Evolutionary conservation across 2,888 invertebrate species (phyloP).

Genomic region (Saturnia japonica): DNA sequence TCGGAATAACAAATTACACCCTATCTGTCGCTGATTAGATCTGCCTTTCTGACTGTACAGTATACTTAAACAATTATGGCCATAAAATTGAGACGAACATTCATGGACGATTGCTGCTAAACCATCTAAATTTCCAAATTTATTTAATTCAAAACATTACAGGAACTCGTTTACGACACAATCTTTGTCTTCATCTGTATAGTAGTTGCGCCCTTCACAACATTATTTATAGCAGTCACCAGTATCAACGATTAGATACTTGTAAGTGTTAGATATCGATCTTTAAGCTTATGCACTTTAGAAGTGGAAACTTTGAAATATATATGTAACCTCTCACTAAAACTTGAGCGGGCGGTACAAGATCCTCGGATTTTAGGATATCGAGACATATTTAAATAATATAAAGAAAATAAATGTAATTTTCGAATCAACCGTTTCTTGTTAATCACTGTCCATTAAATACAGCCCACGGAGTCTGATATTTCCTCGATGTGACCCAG

Average conservation of each 20-base stretch:
- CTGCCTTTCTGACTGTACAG: neutral
- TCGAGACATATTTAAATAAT: neutral
- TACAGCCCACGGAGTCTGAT: neutral
- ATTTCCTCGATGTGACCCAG: conserved; percentile 6
- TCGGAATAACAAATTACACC: no score
- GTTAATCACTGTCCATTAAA: neutral
- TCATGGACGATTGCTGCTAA: neutral
- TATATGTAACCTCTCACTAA: neutral
- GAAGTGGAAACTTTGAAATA: neutral
- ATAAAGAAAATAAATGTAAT: neutral
- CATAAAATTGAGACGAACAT: neutral
- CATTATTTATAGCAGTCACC: no score
- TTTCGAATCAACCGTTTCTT: neutral
- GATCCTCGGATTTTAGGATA: neutral
- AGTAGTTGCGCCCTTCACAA: neutral
- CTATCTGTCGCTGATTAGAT: no score
- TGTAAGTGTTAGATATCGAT: no score
- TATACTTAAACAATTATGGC: neutral
- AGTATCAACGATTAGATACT: neutral
- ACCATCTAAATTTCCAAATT: neutral
- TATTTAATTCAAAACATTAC: neutral
- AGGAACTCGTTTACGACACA: no score
- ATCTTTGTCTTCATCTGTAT: neutral
- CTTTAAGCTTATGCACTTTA: neutral
- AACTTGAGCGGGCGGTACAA: neutral